These are phyloP conservation scores for Nicator chloris DNA, from an alignment of 2,113 vertebrate genomes.

Conservation along the genomic window DNA sequence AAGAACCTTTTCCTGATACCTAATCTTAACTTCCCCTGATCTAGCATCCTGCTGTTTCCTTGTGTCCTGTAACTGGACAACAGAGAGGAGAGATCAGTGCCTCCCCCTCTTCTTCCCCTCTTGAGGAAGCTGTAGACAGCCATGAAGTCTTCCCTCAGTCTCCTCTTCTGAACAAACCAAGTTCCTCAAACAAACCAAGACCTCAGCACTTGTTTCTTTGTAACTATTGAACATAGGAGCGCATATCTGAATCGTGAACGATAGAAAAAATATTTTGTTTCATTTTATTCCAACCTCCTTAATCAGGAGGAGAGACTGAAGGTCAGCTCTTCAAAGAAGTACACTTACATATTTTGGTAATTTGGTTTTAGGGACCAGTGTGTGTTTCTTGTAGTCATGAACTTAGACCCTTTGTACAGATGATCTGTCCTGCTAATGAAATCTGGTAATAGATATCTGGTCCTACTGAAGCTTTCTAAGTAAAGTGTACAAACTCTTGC, in stretches of 20 bases:
- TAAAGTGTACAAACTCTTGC: background rate
- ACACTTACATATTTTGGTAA: accelerated
- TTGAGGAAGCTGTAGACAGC: too few relatives aligned
- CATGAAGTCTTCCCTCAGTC: too few relatives aligned
- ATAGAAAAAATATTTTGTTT: background rate
- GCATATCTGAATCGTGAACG: background rate
- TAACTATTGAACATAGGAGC: background rate
- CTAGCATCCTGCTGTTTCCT: too few relatives aligned
- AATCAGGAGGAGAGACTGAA: background rate
- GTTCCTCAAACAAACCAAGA: too few relatives aligned
- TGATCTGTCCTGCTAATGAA: background rate
- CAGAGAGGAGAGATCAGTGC: too few relatives aligned
- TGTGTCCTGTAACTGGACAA: too few relatives aligned
- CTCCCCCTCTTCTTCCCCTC: too few relatives aligned
- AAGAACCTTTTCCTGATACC: too few relatives aligned
- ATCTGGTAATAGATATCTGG: background rate
- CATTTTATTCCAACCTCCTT: background rate
- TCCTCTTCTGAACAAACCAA: background rate
- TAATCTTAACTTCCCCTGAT: too few relatives aligned
- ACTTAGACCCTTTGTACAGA: background rate
- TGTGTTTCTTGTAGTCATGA: background rate
- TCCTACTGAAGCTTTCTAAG: background rate
- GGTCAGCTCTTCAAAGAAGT: background rate
- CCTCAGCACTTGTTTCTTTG: background rate
- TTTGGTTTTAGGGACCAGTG: background rate